Percentiles rank a stretch among this genome's conserved stretches.
Conservation (phyloP, 2,113 vertebrate species). For the Platichthys flesus region DNA sequence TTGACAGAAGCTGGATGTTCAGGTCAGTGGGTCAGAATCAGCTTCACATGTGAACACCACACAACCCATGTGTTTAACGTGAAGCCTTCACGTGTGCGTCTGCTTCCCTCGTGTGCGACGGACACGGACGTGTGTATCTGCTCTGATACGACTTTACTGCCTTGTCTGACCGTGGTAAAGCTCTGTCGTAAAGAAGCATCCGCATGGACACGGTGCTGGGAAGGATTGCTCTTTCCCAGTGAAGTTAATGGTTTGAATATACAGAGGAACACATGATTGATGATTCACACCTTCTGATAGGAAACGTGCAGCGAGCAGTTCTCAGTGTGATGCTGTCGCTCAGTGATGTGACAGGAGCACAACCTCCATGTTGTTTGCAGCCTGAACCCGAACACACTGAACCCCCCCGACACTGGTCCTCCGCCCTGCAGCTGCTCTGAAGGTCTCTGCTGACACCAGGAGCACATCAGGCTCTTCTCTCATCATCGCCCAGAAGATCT, state of each 20-base stretch:
- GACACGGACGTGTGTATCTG: background rate
- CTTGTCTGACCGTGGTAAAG: conserved; percentile 29
- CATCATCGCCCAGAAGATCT: background rate
- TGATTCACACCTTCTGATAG: background rate
- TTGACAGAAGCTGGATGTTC: background rate
- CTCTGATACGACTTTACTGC: conserved; percentile 9
- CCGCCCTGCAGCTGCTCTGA: background rate
- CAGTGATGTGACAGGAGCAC: background rate
- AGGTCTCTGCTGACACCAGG: background rate
- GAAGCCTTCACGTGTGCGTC: background rate
- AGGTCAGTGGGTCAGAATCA: conserved; percentile 5
- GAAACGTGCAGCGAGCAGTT: too few species aligned
- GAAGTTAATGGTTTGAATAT: background rate
- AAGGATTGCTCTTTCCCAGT: conserved; percentile 18
- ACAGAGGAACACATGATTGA: conserved; percentile 14
- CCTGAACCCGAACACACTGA: background rate
- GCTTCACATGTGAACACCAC: conserved; percentile 12
- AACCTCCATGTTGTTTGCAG: background rate
- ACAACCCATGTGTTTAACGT: background rate
- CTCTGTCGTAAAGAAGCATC: conserved; percentile 28
- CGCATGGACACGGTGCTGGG: conserved; percentile 19
- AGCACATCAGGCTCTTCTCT: conserved; percentile 1
- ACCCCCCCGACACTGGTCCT: background rate
- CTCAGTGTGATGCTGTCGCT: background rate
- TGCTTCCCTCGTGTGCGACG: background rate